phyloP scores from a whole-genome alignment of 2,888 invertebrate species.

The Malacosoma neustria region DNA sequence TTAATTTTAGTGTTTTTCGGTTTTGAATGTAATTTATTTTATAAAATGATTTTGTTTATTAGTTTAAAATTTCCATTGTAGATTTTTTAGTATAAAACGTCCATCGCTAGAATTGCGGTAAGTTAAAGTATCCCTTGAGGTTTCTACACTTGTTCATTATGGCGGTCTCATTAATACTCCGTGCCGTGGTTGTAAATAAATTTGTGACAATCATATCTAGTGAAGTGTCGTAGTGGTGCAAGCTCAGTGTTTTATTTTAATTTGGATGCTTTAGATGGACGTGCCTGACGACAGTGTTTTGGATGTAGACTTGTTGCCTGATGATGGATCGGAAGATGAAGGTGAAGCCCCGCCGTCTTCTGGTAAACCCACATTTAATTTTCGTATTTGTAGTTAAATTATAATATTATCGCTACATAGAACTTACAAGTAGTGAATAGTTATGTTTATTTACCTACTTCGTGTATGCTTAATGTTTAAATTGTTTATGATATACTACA shows the following conservation, averaged over 20 bases:
- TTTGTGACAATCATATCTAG: constrained; percentile 32
- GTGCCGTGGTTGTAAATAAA: constrained; percentile 34
- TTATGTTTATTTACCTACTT: too few species aligned
- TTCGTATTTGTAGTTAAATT: too few species aligned
- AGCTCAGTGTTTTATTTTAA: constrained; percentile 7
- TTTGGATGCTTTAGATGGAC: constrained; percentile 56
- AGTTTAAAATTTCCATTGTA: constrained; percentile 38
- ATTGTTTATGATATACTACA: too few species aligned
- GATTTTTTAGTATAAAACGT: constrained; percentile 38
- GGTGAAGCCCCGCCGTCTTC: constrained; percentile 77
- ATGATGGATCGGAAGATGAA: constrained; percentile 83
- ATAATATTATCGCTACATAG: too few species aligned
- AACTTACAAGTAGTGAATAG: too few species aligned
- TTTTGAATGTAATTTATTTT: constrained; percentile 36
- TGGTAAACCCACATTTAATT: constrained; percentile 66
- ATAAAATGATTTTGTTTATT: constrained; percentile 47
- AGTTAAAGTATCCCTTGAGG: constrained; percentile 48
- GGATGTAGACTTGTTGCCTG: constrained; percentile 83
- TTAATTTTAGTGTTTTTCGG: constrained; percentile 41
- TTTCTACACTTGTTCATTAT: constrained; percentile 63
- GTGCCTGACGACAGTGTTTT: constrained; percentile 64
- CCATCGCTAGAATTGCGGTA: constrained; percentile 66
- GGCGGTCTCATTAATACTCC: constrained; percentile 57
- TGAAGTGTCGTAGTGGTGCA: constrained; percentile 7
- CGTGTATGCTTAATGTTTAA: too few species aligned